phyloP scores from a whole-genome alignment of 2,113 vertebrate genomes.

The Macrotus californicus region DNA sequence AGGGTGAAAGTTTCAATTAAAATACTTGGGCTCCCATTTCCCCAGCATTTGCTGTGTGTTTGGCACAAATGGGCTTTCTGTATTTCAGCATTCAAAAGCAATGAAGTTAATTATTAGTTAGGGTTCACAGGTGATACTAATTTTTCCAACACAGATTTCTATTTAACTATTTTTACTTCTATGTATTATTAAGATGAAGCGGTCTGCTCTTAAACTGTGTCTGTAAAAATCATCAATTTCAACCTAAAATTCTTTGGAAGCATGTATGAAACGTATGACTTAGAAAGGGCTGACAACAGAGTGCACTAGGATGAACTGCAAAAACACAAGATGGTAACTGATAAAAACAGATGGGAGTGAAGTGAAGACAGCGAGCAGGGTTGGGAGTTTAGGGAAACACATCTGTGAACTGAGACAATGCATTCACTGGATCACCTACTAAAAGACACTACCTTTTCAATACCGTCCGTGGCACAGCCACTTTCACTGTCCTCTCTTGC shows the following conservation, averaged over 20 bases:
- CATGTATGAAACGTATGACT: constrained; percentile 34
- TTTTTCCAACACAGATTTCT: constrained; percentile 47
- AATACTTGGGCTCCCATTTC: constrained; percentile 63
- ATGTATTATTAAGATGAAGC: constrained; percentile 21
- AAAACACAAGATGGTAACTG: constrained; percentile 53
- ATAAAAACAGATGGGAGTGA: constrained; percentile 53
- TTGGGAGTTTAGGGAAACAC: not conserved
- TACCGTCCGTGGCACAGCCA: not conserved
- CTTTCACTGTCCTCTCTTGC: not conserved
- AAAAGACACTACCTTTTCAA: not conserved
- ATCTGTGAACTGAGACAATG: not conserved
- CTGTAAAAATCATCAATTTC: constrained; percentile 43
- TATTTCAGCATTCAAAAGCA: constrained; percentile 51
- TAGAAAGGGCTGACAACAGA: constrained; percentile 53
- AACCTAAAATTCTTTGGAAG: constrained; percentile 34
- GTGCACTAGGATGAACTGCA: constrained; percentile 54
- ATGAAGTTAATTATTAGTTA: constrained; percentile 50
- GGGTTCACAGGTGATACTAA: constrained; percentile 45
- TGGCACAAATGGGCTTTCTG: constrained; percentile 51
- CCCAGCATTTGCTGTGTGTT: constrained; percentile 61
- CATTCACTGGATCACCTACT: not conserved
- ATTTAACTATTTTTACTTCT: constrained; percentile 33
- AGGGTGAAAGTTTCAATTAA: constrained; percentile 65
- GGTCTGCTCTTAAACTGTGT: constrained; percentile 59
- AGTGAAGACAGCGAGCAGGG: constrained; percentile 4